These are phyloP conservation scores for Bombus superbus DNA, from an alignment of 1,140 invertebrate species.

Conservation along the genomic window DNA sequence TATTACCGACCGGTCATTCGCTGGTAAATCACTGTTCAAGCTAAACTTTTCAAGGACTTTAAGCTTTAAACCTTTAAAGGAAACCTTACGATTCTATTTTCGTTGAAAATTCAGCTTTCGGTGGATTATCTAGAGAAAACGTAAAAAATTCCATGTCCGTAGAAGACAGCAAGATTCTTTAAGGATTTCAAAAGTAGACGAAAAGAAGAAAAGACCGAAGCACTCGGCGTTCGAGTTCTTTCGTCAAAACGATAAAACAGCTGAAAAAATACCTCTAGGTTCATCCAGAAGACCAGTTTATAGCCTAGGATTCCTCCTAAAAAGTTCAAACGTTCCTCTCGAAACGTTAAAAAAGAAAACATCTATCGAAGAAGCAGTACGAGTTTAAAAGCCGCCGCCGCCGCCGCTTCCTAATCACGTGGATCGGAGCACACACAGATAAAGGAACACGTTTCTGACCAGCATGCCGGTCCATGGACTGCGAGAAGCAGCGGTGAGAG, in stretches of 20 bases:
- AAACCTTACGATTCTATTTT: not conserved
- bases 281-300: not conserved
- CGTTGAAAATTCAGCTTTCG: not conserved
- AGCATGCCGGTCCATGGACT: not conserved
- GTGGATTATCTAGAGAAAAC: not conserved
- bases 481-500: constrained; percentile 28
- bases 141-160: not conserved
- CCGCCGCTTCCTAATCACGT: constrained; percentile 9
- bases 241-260: not conserved
- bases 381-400: not conserved
- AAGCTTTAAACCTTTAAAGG: not conserved
- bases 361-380: not conserved
- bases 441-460: not conserved
- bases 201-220: too few species aligned
- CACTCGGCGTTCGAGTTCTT: not conserved
- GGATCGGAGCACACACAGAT: not conserved
- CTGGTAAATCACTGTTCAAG: too few species aligned
- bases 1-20: too few species aligned
- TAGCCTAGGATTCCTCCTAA: not conserved
- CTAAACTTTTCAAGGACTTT: too few species aligned
- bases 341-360: not conserved
- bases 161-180: not conserved
- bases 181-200: not conserved
- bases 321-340: not conserved
- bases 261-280: not conserved